These are phyloP conservation scores for Ageneiosus marmoratus DNA, from an alignment of 2,113 vertebrate species.

Conservation along the genomic window DNA sequence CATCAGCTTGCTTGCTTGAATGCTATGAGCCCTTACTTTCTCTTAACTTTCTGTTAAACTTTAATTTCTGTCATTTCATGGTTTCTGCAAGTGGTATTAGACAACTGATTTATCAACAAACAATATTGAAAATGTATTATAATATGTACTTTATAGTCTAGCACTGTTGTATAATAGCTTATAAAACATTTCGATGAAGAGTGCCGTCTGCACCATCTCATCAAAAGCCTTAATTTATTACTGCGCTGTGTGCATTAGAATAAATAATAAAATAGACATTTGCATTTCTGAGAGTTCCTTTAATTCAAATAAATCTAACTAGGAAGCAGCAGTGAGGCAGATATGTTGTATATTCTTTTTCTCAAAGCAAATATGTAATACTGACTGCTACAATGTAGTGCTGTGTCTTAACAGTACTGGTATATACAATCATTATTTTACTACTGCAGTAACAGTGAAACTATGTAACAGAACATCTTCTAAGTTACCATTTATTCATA, in stretches of 20 bases:
- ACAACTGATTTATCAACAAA: no score
- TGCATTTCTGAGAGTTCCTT: conserved; percentile 42
- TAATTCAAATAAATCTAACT: conserved; percentile 42
- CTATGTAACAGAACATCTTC: no score
- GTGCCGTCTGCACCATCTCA: not conserved
- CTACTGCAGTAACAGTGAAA: not conserved
- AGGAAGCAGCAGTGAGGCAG: not conserved
- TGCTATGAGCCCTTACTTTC: no score
- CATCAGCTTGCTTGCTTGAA: no score
- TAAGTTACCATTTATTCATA: no score
- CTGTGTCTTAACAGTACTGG: not conserved
- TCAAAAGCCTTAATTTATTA: conserved; percentile 4
- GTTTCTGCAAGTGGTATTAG: no score
- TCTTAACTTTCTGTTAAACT: no score
- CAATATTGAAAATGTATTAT: no score
- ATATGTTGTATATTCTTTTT: not conserved
- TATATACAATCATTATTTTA: not conserved
- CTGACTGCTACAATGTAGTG: not conserved
- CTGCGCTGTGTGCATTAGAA: not conserved
- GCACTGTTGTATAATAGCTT: no score
- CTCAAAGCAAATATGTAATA: not conserved
- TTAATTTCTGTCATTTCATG: no score
- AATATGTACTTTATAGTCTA: no score
- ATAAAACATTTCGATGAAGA: not conserved
- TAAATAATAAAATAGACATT: conserved; percentile 35